Evolutionary conservation across 1,140 invertebrate species (phyloP), one percentile per base, ranked within the genome.

Genomic region (Calephelis nemesis): DNA sequence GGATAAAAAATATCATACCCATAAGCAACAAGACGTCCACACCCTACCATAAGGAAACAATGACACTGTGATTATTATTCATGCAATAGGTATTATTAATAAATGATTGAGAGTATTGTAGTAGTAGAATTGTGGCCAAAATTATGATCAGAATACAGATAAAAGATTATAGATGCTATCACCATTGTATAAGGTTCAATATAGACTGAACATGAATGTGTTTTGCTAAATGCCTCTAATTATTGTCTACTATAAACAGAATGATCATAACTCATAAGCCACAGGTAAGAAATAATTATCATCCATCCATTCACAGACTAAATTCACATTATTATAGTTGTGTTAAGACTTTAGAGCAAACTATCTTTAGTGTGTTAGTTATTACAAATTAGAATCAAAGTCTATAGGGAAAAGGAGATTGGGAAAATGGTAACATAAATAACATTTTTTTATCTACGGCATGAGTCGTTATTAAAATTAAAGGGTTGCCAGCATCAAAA

Each of bases 351-450:
- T 30, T 30, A 30, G 30, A 30, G 30, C 30, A 30, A 4, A 30
- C 30, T 45, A 45, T 45, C 7, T 45, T 45, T 45, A 45, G 42
- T 30, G 30, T 30, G 30, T 30, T 30, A 30, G 30, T 30, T 30
- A 30, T 45, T 45, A 7, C 42, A 45, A 7, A 45, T 0, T 9
- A 8, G 42, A 45, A 45, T 7, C 7, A 7, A 7, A 9, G 6
- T 45, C 8, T 45, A 9, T 7, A 45, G 42, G 8, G 5, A 45
- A 45, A 45, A 45, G 42, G 6, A 45, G 6, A 45, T 6, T 45
- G 42, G 42, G 52, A n/a, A 30, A 54, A 12, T 4, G 4, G 30
- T 13, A 54, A 77, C 80, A 75, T 77, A 5, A 54, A 13, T 54
- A 19, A 54, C 8, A 13, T 54, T 5, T 45, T 54, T 5, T 45